Evolutionary conservation across 2,797 vertebrate genomes (phyloP).

Genomic region (Alcedo atthis): DNA sequence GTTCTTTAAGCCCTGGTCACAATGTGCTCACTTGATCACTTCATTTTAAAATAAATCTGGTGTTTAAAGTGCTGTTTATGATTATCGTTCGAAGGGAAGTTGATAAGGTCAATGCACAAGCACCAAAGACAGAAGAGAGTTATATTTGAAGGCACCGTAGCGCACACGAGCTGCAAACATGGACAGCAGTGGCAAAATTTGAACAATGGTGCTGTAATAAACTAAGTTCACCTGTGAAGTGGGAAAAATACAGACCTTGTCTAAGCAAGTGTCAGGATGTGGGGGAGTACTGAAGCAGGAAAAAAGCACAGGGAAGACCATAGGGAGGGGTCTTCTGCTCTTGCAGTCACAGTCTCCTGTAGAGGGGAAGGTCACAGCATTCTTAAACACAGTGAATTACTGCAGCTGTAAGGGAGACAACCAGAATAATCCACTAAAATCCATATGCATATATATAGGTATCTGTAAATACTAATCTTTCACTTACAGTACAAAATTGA

Average conservation of each 20-base stretch:
- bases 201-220: background rate
- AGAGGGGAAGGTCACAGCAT: background rate
- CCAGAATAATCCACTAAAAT: background rate
- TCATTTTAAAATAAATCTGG: constrained; percentile 16
- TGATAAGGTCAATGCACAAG: constrained; percentile 59
- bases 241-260: constrained; percentile 4
- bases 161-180: background rate
- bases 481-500: background rate
- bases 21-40: background rate
- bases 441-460: background rate
- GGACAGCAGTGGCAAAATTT: background rate
- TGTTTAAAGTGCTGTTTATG: constrained; percentile 47
- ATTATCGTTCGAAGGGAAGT: background rate
- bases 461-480: background rate
- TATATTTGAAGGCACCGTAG: background rate
- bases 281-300: background rate
- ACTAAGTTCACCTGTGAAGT: background rate
- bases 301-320: constrained; percentile 10
- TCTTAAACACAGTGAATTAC: background rate
- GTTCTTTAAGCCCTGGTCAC: background rate
- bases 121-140: constrained; percentile 4
- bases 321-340: background rate
- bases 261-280: background rate
- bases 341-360: background rate
- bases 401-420: background rate